phyloP scores from a whole-genome alignment of 2,113 vertebrate species.

The Riparia riparia region DNA sequence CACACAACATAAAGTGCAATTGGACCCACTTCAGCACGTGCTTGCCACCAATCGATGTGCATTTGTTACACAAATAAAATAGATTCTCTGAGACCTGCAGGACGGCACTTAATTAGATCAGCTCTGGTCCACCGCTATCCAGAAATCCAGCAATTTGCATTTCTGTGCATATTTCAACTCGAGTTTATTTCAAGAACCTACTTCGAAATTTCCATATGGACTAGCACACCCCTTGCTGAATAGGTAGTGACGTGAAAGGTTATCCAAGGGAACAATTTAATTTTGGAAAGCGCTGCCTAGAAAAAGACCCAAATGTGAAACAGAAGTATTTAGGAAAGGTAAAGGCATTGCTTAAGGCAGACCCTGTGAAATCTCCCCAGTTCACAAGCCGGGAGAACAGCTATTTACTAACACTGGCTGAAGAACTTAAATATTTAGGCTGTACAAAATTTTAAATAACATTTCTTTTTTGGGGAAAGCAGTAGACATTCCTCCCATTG shows the following conservation, averaged over 20 bases:
- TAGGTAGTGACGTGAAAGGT: neutral
- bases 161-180: neutral
- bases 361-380: neutral
- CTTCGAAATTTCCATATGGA: neutral
- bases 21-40: neutral
- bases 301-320: slow-evolving; percentile 2
- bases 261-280: slow-evolving; percentile 25
- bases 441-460: neutral
- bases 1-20: neutral
- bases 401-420: neutral
- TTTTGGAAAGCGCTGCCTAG: neutral
- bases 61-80: slow-evolving; percentile 31
- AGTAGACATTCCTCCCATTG: neutral
- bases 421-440: neutral
- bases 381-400: neutral
- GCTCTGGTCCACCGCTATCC: neutral
- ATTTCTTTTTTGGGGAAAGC: neutral
- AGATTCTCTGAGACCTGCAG: neutral
- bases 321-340: neutral
- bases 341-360: neutral
- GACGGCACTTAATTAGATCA: neutral
- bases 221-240: neutral
- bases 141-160: neutral
- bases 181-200: neutral
- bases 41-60: neutral